Conservation (phyloP, 2,888 invertebrate genomes). For the Lithosia quadra region DNA sequence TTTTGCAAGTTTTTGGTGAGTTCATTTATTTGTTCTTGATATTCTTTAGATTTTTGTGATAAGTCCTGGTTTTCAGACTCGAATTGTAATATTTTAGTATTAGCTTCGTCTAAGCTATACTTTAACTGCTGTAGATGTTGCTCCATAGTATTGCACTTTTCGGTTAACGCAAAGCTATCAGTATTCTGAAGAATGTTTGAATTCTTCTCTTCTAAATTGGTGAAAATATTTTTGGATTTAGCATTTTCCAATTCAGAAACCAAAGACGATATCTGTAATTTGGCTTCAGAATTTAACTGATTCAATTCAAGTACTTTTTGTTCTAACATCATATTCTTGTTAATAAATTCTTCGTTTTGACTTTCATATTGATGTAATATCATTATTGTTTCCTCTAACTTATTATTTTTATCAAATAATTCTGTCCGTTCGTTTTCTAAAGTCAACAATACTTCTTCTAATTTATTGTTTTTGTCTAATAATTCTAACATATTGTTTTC, state of each 20-base stretch:
- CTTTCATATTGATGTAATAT: conserved; percentile 8
- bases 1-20: conserved; percentile 70
- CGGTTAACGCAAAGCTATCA: conserved; percentile 52
- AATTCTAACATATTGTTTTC: conserved; percentile 17
- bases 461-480: conserved; percentile 17
- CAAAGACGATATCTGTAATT: conserved; percentile 54
- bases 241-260: conserved; percentile 59
- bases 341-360: conserved; percentile 42
- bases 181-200: conserved; percentile 38
- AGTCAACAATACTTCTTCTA: conserved; percentile 15
- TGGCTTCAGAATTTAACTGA: conserved; percentile 54
- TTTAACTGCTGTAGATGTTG: conserved; percentile 66
- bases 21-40: conserved; percentile 65
- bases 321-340: conserved; percentile 55
- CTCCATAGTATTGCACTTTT: conserved; percentile 63
- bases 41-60: conserved; percentile 51
- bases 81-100: conserved; percentile 71
- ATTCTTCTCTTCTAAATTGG: conserved; percentile 51
- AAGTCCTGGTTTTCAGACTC: conserved; percentile 61
- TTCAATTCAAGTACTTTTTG: conserved; percentile 56
- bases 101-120: conserved; percentile 69
- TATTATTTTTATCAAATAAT: conserved; percentile 14
- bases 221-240: conserved; percentile 49
- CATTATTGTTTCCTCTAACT: conserved; percentile 12
- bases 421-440: conserved; percentile 17